A percentile compares a stretch with the other conserved stretches of the same genome.
Evolutionary conservation across 2,113 vertebrate genomes (phyloP).

Genomic region (Saccopteryx bilineata): DNA sequence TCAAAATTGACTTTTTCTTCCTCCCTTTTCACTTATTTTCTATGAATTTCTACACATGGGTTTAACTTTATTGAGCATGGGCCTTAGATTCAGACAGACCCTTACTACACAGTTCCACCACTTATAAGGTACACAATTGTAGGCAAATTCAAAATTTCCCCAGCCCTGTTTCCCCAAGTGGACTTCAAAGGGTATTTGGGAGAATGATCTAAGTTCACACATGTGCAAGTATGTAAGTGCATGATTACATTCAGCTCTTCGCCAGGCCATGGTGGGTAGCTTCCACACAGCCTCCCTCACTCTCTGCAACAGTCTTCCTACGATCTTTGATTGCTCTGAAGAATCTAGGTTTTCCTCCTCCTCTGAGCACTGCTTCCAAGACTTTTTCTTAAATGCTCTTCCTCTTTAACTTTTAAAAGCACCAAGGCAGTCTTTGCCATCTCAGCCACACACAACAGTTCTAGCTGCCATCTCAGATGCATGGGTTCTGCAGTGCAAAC

Average conservation of each 20-base stretch:
- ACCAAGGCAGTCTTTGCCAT: neutral
- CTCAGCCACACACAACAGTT: neutral
- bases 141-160: neutral
- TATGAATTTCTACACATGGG: neutral
- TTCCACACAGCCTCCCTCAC: neutral
- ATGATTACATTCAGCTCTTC: neutral
- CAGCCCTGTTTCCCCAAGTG: neutral
- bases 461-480: neutral
- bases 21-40: neutral
- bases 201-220: neutral
- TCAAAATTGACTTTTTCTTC: neutral
- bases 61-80: neutral
- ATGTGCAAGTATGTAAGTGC: neutral
- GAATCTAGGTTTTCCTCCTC: conserved; percentile 11
- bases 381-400: neutral
- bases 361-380: neutral
- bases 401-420: neutral
- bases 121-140: neutral
- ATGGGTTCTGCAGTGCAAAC: fast-evolving
- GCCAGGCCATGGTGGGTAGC: neutral
- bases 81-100: neutral
- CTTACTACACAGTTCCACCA: neutral
- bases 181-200: neutral
- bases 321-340: fast-evolving
- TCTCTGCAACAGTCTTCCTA: neutral